A percentile compares a stretch with the other conserved stretches of the same genome.
Conservation (phyloP, 2,113 vertebrate species). For the Erythrocebus patas region DNA sequence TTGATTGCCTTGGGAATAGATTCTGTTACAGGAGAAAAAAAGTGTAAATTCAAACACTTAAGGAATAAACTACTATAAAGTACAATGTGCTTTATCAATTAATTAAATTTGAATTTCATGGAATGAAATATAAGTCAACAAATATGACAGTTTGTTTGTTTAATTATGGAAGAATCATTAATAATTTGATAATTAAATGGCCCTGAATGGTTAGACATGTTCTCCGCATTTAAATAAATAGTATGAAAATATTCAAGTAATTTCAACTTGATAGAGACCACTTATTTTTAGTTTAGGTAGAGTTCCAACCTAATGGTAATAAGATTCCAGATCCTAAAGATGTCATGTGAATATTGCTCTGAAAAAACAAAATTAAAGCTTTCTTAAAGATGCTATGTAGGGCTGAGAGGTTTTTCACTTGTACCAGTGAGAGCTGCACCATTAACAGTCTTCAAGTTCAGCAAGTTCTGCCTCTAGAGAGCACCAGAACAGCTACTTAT, state of each 20-base stretch:
- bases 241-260: background rate
- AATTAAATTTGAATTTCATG: background rate
- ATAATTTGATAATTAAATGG: background rate
- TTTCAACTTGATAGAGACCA: background rate
- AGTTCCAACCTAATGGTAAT: background rate
- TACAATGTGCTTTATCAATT: background rate
- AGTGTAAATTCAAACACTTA: background rate
- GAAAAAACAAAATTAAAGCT: background rate
- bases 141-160: background rate
- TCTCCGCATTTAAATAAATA: background rate
- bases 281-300: background rate
- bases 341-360: background rate
- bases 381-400: background rate
- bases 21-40: background rate
- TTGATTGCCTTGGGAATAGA: background rate
- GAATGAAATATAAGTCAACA: background rate
- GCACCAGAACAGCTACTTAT: background rate
- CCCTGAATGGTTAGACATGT: background rate
- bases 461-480: background rate
- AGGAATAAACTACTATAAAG: background rate
- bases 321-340: background rate
- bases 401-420: background rate
- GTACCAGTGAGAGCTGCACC: background rate
- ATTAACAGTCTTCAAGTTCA: background rate
- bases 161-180: background rate